These are phyloP conservation scores for Andrena trimmerana DNA, from an alignment of 2,888 invertebrate genomes.

Conservation along the genomic window DNA sequence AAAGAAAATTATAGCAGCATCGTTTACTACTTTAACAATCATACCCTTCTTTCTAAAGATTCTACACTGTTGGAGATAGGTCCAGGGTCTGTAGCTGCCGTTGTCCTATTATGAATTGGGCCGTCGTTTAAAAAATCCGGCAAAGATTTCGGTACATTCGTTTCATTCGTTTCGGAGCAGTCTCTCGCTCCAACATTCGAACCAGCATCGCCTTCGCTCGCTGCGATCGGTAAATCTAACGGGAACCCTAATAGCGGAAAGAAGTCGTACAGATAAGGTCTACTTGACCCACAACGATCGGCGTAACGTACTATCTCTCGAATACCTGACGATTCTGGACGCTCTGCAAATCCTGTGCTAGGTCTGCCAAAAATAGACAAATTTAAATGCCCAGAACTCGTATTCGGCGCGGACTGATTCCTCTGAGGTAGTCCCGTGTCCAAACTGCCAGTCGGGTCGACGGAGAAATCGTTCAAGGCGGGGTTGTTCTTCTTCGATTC, in stretches of 20 bases:
- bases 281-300: neutral
- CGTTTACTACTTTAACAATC: conserved; percentile 7
- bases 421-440: conserved; percentile 65
- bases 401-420: conserved; percentile 49
- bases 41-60: conserved; percentile 67
- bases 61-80: conserved; percentile 68
- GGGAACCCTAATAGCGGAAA: conserved; percentile 74
- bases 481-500: conserved; percentile 59
- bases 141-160: conserved; percentile 87
- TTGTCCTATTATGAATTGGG: conserved; percentile 86
- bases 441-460: conserved; percentile 77
- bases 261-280: neutral
- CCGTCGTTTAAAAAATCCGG: conserved; percentile 91
- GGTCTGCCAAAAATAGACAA: conserved; percentile 71
- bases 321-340: conserved; percentile 74
- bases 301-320: neutral
- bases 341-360: conserved; percentile 65
- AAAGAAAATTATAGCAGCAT: too few species aligned
- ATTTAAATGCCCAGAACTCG: conserved; percentile 67
- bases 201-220: conserved; percentile 68
- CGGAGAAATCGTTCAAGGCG: conserved; percentile 69
- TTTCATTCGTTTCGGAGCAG: conserved; percentile 76
- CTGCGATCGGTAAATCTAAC: conserved; percentile 79
- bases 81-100: conserved; percentile 68
- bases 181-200: conserved; percentile 62